A percentile compares a stretch with the other conserved stretches of the same genome.
Conservation (phyloP, 2,797 vertebrate genomes). For the Jordanella pulchra region DNA sequence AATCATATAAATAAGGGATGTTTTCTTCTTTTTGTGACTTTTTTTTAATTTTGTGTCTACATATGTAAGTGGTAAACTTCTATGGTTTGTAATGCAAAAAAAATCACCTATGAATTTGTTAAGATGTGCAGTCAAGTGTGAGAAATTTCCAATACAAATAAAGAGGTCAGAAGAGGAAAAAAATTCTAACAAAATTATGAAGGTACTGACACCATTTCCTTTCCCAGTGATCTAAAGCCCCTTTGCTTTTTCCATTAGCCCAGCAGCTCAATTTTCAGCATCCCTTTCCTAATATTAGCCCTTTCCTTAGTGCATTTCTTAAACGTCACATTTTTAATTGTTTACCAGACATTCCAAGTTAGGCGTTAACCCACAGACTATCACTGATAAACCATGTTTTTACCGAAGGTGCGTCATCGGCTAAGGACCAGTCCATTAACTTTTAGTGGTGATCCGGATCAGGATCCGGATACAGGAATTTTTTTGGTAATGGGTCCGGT, state of each 20-base stretch:
- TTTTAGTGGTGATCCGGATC: too few relatives aligned
- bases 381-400: too few relatives aligned
- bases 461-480: too few relatives aligned
- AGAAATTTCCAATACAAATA: background rate
- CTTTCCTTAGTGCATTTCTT: background rate
- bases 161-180: background rate
- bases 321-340: background rate
- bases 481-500: too few relatives aligned
- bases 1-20: background rate
- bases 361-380: background rate
- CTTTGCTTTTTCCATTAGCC: background rate
- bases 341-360: background rate
- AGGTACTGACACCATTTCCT: background rate
- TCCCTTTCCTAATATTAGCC: background rate
- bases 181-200: background rate
- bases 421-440: too few relatives aligned
- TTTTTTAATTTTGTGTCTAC: background rate
- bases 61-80: background rate
- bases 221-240: background rate
- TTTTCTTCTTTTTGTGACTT: background rate
- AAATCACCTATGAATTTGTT: background rate
- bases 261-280: background rate
- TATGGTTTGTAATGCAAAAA: background rate
- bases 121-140: constrained; percentile 22
- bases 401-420: too few relatives aligned